A percentile compares a stretch with the other conserved stretches of the same genome.
Evolutionary conservation across 2,888 invertebrate genomes (phyloP).

Genomic region (Phalangium opilio): DNA sequence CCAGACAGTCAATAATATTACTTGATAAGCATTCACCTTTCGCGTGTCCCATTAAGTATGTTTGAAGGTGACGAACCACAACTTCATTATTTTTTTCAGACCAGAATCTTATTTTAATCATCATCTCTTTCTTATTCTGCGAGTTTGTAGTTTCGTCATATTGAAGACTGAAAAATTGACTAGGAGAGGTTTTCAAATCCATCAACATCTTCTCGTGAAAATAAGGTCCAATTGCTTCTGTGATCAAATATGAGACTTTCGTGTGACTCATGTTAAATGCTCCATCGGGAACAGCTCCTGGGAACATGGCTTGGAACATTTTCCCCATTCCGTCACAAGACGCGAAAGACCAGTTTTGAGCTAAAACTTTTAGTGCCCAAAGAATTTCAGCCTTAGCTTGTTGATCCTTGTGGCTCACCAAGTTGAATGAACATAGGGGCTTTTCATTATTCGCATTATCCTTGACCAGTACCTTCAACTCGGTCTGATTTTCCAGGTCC

Average conservation of each 20-base stretch:
- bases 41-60: not conserved
- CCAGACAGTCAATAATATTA: not conserved
- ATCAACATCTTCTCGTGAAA: constrained; percentile 1
- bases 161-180: not conserved
- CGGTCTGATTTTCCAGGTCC: no score
- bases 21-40: not conserved
- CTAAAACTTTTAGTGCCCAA: no score
- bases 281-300: not conserved
- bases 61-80: not conserved
- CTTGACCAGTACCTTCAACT: no score
- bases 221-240: not conserved
- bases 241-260: constrained; percentile 1
- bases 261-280: not conserved
- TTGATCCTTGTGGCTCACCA: no score
- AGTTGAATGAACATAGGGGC: no score
- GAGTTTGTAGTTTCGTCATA: constrained; percentile 2
- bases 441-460: no score
- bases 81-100: not conserved
- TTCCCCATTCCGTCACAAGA: no score
- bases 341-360: no score
- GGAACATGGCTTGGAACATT: constrained; percentile 1
- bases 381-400: no score
- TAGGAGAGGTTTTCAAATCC: not conserved
- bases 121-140: not conserved
- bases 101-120: constrained; percentile 1